phyloP scores from a whole-genome alignment of 2,888 invertebrate species.

The Cosmia pyralina region DNA sequence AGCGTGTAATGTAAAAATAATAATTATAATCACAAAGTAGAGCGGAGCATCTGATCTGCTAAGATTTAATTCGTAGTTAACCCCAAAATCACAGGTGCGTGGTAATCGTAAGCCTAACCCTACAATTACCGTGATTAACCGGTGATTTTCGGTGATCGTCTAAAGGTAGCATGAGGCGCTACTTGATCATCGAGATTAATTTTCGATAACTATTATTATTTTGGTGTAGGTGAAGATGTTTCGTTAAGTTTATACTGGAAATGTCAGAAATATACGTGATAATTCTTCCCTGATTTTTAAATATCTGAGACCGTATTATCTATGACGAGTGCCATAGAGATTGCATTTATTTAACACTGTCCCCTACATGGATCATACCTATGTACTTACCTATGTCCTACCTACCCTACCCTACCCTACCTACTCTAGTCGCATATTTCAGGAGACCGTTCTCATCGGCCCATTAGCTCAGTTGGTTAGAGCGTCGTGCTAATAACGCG shows the following conservation, averaged over 20 bases:
- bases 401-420: too few relatives aligned
- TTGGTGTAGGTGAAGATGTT: conserved; percentile 15
- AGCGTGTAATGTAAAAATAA: conserved; percentile 70
- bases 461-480: conserved; percentile 59
- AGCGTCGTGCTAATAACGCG: conserved; percentile 60
- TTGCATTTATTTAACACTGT: background rate
- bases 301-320: background rate
- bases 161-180: conserved; percentile 41
- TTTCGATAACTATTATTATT: conserved; percentile 44
- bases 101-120: conserved; percentile 46
- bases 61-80: conserved; percentile 61
- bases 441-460: background rate
- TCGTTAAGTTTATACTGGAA: too few relatives aligned
- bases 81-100: conserved; percentile 63
- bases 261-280: too few relatives aligned
- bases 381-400: background rate
- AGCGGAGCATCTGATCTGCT: conserved; percentile 61
- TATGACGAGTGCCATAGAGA: background rate
- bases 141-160: conserved; percentile 33
- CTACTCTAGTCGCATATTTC: background rate
- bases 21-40: conserved; percentile 61
- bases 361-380: too few relatives aligned
- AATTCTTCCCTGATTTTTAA: background rate
- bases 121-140: conserved; percentile 41
- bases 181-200: conserved; percentile 56